Base-by-base conservation (phyloP, 2,797 vertebrate genomes). In the Octomys mimax region DNA sequence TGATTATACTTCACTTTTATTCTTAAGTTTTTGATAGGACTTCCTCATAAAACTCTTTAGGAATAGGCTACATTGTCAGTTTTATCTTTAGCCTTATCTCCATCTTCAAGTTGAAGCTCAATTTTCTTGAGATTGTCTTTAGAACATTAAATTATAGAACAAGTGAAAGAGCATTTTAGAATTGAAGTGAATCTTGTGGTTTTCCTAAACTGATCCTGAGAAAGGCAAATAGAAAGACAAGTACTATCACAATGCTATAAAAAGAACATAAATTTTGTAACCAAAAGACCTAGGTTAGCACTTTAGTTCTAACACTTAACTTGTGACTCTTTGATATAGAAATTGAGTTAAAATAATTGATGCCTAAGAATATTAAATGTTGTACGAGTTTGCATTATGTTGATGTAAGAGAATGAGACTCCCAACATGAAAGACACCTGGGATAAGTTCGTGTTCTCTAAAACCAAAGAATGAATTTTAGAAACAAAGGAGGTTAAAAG, bases 121-220 rank as follows among this genome's bases (percentile, higher is more conserved):
- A 28, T 70, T 75, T 95, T 89, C 59, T 93, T 70, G 79, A 62
- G 68, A 75, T 89, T 92, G 28, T 79, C 92, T 93, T 88, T 79
- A 86, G 68, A 88, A 75, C 81, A 95, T 95, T 85, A 81, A 91
- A 83, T 95, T 86, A 90, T 19, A 92, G 73, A 95, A 77, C 49
- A 87, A 77, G 62, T n/a, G 79, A 90, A 90, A 54, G 75, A 80
- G 81, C 73, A 46, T 57, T 33, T 87, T 46, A 24, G 39, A 39
- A 7, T 49, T 82, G 7, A n/a, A 93, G 82, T 49, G 0, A 33
- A 95, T 26, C 75, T 73, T 90, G 22, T n/a, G 57, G 42, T 31
- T 85, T 93, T 94, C n/a, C 75, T 89, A 78, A 80, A 4, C 22
- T 61, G 75, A 82, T 28, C 12, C 73, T 91, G 42, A 85, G 52